Evolutionary conservation across 2,113 vertebrate species (phyloP), one percentile per base, ranked within the genome.

Genomic region (Cavia porcellus): DNA sequence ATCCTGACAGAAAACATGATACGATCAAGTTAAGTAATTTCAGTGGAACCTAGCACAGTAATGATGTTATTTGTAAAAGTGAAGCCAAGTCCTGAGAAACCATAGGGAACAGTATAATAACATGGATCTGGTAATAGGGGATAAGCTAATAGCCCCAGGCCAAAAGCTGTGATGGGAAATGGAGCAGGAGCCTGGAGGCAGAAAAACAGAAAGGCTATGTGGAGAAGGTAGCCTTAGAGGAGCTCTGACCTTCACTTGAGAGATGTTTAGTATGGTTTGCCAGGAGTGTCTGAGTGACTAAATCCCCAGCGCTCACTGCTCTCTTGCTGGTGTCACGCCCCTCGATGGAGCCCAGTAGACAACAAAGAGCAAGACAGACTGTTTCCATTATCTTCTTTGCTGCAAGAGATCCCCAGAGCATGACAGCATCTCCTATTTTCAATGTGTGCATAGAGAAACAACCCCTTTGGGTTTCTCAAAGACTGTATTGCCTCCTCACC

Each of bases 1-100:
- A 45, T 59, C 19, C 19, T 74, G 70, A 28, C 32, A 66, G 52
- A 68, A 93, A 95, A 85, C n/a, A 72, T 83, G 59, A 24, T 83
- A 72, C 4, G 62, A 45, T 82, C 57, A 52, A 86, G 80, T 89
- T 32, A 81, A 89, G 77, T 68, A 74, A 32, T 87, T 50, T 90
- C 24, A 93, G 50, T 52, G 92, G 59, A 62, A 45, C 50, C 68
- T 86, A 68, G 17, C 38, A 70, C 17, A n/a, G 7, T 66, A 59
- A 86, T 90, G 55, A 20, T 61, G 72, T 64, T 87, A 25, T 93
- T 96, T 88, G 52, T 79, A 83, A 79, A 62, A 93, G 59, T 64
- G 47, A 86, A 88, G 52, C 10, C 1, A 38, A n/a, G 25, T 77
- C 66, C 55, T 68, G 66, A 28, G 86, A 70, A 83, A 7, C 38